Evolutionary conservation across 2,888 invertebrate species (phyloP).

Genomic region (Synanthedon tipuliformis): DNA sequence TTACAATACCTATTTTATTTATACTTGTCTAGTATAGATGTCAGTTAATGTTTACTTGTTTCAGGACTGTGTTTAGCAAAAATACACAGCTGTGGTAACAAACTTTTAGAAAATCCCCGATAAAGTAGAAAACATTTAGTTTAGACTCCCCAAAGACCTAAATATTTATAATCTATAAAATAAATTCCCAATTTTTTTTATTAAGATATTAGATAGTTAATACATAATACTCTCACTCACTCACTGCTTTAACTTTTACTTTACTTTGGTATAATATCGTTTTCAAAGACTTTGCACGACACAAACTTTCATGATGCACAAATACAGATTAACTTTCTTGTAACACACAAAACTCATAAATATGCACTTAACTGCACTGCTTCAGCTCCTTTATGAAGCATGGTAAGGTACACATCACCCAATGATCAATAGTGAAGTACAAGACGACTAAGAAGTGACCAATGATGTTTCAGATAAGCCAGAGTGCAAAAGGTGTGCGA

Average conservation of each 20-base stretch:
- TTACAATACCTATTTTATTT: slow-evolving; percentile 18
- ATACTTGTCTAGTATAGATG: neutral
- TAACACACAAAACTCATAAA: slow-evolving; percentile 15
- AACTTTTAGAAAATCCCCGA: slow-evolving; percentile 1
- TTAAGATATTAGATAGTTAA: neutral
- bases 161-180: neutral
- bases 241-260: neutral
- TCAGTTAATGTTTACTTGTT: slow-evolving; percentile 3
- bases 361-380: slow-evolving; percentile 58
- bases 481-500: slow-evolving; percentile 91
- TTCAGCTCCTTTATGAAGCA: slow-evolving; percentile 44
- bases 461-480: slow-evolving; percentile 80
- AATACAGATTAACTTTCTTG: slow-evolving; percentile 1
- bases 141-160: slow-evolving; percentile 1
- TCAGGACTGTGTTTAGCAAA: slow-evolving; percentile 3
- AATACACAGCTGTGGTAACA: slow-evolving; percentile 15
- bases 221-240: neutral
- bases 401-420: slow-evolving; percentile 14
- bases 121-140: neutral
- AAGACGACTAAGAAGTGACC: neutral
- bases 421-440: neutral
- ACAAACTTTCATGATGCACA: slow-evolving; percentile 17
- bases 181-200: neutral
- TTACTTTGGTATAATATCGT: neutral
- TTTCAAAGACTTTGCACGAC: slow-evolving; percentile 16